Base-by-base conservation (phyloP, 2,113 vertebrate species). In the Machaerirhynchus nigripectus region DNA sequence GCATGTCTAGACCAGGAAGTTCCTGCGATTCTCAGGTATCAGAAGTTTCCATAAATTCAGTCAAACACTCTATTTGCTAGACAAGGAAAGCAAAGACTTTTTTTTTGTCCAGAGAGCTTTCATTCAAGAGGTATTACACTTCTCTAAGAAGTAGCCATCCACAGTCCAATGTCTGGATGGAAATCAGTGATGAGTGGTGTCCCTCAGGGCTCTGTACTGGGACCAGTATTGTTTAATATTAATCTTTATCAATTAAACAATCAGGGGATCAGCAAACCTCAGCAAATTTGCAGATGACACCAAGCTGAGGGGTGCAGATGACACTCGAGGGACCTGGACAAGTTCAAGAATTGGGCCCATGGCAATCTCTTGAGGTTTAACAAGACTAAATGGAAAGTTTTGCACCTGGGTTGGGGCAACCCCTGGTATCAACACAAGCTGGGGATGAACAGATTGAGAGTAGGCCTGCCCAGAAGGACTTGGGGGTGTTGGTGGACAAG, bases 101-200 rank as follows among this genome's bases (percentile, higher is more conserved):
- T 65, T 15, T 57, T 73, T 83, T 35, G 31, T n/a, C 33, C 26
- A n/a, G 64, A 47, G 0, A 74, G n/a, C 7, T 84, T 53, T 75
- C 30, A 59, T 24, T 53, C 12, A n/a, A 21, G 9, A 39, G 20
- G 67, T 85, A 42, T 11, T 75, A 70, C 14, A 63, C 7, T 46
- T 57, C 27, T 63, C 31, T 15, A 59, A 57, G 11, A 39, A 63
- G 17, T 2, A 42, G 44, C 7, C 4, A 21, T 63, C 22, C 79
- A 67, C 1, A 0, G 52, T 39, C 50, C 26, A 30, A 1, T 10
- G 11, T 67, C 33, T 35, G 31, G 30, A 35, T 21, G 5, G 33
- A 81, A 23, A 81, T 0, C 0, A 0, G 33, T 33, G 18, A 31
- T 2, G 1, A 46, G 22, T 2, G 2, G 11, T 23, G 3, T 42